Percentiles rank a stretch among this genome's conserved stretches.
Conservation (phyloP, 2,113 vertebrate genomes). For the Columbina picui region DNA sequence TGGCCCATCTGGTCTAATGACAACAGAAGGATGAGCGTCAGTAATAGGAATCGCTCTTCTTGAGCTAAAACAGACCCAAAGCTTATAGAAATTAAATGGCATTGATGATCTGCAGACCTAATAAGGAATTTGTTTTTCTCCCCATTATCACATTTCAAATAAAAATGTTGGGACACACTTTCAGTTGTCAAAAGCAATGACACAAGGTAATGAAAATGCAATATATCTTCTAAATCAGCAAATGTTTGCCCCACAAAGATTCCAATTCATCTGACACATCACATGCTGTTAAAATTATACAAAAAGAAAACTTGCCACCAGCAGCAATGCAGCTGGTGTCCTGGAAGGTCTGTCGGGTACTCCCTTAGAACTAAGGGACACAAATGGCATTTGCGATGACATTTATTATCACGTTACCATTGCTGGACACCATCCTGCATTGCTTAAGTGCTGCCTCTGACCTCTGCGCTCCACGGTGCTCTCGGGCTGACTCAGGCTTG, state of each 20-base stretch:
- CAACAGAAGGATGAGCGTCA: background rate
- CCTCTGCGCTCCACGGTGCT: background rate
- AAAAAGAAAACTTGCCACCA: background rate
- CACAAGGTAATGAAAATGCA: background rate
- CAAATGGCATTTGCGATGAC: background rate
- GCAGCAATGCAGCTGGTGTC: background rate
- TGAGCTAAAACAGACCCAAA: background rate
- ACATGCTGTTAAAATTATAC: background rate
- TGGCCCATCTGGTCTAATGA: background rate
- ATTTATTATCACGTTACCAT: background rate
- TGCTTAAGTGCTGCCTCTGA: background rate
- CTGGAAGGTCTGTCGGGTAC: background rate
- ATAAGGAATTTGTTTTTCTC: background rate
- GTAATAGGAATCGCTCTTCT: background rate
- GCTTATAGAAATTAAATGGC: background rate
- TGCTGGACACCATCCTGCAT: background rate
- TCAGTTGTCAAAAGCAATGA: background rate
- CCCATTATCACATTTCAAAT: background rate
- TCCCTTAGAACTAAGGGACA: background rate
- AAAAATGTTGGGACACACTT: background rate
- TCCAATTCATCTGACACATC: background rate
- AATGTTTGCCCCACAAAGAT: rapidly evolving
- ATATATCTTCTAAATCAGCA: background rate
- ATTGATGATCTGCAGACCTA: background rate
- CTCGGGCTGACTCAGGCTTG: too few species aligned